These are phyloP conservation scores for Mycalesis mineus DNA, from an alignment of 2,888 invertebrate species.

Conservation along the genomic window DNA sequence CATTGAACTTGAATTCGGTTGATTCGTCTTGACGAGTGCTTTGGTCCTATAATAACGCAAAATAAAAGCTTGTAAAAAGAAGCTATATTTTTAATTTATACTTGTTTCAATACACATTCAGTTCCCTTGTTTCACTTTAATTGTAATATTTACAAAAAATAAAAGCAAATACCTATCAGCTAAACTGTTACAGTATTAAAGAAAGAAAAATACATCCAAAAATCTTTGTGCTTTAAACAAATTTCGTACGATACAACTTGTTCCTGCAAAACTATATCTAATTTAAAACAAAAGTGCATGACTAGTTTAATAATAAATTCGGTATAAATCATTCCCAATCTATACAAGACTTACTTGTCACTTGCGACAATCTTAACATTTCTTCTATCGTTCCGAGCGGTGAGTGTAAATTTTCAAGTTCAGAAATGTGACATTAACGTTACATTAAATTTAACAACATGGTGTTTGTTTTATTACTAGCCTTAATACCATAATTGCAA, in stretches of 20 bases:
- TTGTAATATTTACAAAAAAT: conserved; percentile 32
- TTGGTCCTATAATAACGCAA: no score
- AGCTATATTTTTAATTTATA: no score
- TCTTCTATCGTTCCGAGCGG: not conserved
- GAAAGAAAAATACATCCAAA: conserved; percentile 30
- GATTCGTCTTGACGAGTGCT: no score
- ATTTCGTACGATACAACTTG: conserved; percentile 20
- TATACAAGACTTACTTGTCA: conserved; percentile 19
- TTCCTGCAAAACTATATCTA: conserved; percentile 20
- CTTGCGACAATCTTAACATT: conserved; percentile 4
- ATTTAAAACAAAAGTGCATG: conserved; percentile 28
- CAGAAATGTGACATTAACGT: no score
- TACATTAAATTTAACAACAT: no score
- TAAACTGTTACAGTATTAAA: conserved; percentile 39
- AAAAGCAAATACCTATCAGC: conserved; percentile 29
- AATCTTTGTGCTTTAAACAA: conserved; percentile 23
- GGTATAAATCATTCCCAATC: conserved; percentile 43
- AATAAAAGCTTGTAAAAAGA: no score
- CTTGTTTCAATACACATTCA: conserved; percentile 1
- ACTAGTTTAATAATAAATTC: conserved; percentile 57
- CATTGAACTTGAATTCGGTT: no score
- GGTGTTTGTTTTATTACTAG: no score
- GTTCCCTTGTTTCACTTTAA: conserved; percentile 30
- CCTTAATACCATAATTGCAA: no score
- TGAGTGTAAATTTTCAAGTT: no score